phyloP scores from a whole-genome alignment of 2,888 invertebrate genomes.

The Cerastis rubricosa region DNA sequence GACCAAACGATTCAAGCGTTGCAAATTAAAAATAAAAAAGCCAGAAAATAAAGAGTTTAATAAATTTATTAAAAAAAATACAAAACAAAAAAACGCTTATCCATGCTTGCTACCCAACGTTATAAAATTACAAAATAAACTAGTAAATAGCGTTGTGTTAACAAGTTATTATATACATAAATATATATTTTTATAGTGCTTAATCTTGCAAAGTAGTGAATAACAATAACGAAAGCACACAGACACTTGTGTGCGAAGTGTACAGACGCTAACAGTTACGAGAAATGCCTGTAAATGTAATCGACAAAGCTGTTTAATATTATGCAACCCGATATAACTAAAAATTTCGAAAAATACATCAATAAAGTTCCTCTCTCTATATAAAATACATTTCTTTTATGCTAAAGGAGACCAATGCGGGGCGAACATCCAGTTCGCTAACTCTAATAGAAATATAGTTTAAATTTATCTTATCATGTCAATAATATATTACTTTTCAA shows the following conservation, averaged over 20 bases:
- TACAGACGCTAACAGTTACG: constrained; percentile 61
- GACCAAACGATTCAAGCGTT: constrained; percentile 41
- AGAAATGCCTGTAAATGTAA: constrained; percentile 76
- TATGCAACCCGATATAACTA: constrained; percentile 75
- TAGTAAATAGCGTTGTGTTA: constrained; percentile 80
- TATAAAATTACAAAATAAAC: constrained; percentile 83
- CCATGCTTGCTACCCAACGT: constrained; percentile 84
- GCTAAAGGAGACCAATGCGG: constrained; percentile 79
- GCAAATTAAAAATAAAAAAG: constrained; percentile 72
- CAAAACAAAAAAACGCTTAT: constrained; percentile 81
- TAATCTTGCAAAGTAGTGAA: constrained; percentile 72
- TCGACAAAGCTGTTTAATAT: constrained; percentile 66
- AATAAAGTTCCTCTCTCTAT: constrained; percentile 76
- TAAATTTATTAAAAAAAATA: constrained; percentile 88
- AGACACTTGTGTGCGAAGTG: constrained; percentile 65
- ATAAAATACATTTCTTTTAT: constrained; percentile 81
- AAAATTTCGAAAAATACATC: constrained; percentile 83
- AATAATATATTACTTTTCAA: constrained; percentile 83
- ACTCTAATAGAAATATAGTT: constrained; percentile 72
- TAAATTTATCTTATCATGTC: constrained; percentile 74
- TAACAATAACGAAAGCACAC: constrained; percentile 70
- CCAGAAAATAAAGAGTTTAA: constrained; percentile 82
- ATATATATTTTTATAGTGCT: constrained; percentile 75
- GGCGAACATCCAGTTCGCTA: constrained; percentile 68
- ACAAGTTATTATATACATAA: constrained; percentile 80